phyloP scores from a whole-genome alignment of 1,140 invertebrate species.

The Danaus plexippus region DNA sequence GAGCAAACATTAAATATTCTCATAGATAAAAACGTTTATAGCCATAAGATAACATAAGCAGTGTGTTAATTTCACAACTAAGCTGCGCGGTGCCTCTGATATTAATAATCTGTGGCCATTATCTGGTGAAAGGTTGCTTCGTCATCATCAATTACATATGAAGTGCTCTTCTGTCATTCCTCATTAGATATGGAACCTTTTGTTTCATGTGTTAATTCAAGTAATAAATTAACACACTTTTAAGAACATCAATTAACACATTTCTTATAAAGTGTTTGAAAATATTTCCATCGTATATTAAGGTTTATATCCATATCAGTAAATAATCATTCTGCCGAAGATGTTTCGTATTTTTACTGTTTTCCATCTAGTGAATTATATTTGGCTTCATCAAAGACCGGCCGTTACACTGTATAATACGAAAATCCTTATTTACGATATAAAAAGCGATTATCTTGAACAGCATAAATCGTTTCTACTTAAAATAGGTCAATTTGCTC shows the following conservation, averaged over 20 bases:
- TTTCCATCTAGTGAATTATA: too few relatives aligned
- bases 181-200: too few relatives aligned
- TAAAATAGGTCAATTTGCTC: slow-evolving; percentile 4
- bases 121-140: slow-evolving; percentile 14
- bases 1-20: slow-evolving; percentile 21
- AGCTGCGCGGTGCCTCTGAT: slow-evolving; percentile 22
- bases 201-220: too few relatives aligned
- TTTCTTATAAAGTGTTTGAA: too few relatives aligned
- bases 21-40: slow-evolving; percentile 16
- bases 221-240: too few relatives aligned
- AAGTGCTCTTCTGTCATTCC: too few relatives aligned
- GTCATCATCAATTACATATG: slow-evolving; percentile 17
- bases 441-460: slow-evolving; percentile 1
- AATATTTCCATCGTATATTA: too few relatives aligned
- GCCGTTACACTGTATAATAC: slow-evolving; percentile 2
- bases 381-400: neutral
- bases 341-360: too few relatives aligned
- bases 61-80: slow-evolving; percentile 29
- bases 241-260: too few relatives aligned
- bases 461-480: slow-evolving; percentile 4
- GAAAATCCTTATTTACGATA: slow-evolving; percentile 8
- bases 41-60: slow-evolving; percentile 26
- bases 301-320: too few relatives aligned
- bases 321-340: too few relatives aligned
- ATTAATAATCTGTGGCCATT: slow-evolving; percentile 11